Evolutionary conservation across 2,888 invertebrate species (phyloP), one percentile per base, ranked within the genome.

Genomic region (Aromia moschata): DNA sequence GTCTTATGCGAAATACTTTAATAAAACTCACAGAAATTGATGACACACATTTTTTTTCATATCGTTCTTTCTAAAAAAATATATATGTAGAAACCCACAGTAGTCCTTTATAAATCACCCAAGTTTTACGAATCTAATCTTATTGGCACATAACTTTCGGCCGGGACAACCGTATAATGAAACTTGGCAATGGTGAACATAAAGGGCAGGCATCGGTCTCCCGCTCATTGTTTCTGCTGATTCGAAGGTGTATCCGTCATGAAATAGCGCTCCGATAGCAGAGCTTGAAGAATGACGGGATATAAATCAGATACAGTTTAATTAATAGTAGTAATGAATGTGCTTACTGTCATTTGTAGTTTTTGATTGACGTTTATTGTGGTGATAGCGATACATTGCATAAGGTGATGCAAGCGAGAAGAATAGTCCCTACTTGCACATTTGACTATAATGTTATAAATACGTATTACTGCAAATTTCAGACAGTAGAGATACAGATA

Each of bases 101-200:
- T 33, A 33, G 33, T 5, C 33, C 33, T 11, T 3, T 33, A 33
- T 33, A 33, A 33, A 33, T 33, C 33, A 33, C 33, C 33, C 33
- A 33, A 33, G 33, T 33, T 33, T 33, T 33, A 2, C n/a, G 33
- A 33, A 33, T 33, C 10, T 33, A 33, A 33, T 33, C 33, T 33
- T 33, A 33, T 33, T 33, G 33, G 33, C 33, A 33, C 33, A 33
- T 33, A 33, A 33, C 33, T 33, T 33, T 33, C 33, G 33, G 11
- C 33, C 10, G 33, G 33, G 33, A 33, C 33, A 33, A 11, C 11
- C n/a, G 7, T 33, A 11, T 33, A 33, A 33, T 33, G 33, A 33
- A 33, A 33, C 5, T 33, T 33, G 5, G 10, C 33, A 33, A 33
- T 33, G 7, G 33, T 33, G 33, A 10, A 5, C 33, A 11, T 11